Evolutionary conservation across 2,113 vertebrate genomes (phyloP), one percentile per base, ranked within the genome.

Genomic region (Trematocara nigrifrons): DNA sequence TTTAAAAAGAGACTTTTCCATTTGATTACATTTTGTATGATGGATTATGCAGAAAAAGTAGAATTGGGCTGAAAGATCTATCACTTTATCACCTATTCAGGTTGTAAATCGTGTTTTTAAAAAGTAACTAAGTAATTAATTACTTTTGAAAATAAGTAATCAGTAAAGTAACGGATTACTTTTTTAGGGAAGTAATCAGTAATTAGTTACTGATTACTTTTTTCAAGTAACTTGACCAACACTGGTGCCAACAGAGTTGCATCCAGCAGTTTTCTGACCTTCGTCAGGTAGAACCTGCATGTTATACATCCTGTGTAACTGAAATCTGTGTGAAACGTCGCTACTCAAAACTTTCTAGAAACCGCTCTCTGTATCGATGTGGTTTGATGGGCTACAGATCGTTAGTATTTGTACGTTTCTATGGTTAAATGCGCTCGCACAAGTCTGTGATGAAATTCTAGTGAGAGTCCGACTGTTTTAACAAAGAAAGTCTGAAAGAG

Each of bases 371-470:
- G 64, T 4, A 22, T 22, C 7, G 0, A 15, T 5, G 61, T 42
- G 35, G 35, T 42, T 69, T 40, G 2, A 42, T 22, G 61, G 0
- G n/a, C 11, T 69, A 1, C 64, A 69, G 0, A 42, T 69, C 5
- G 5, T 40, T 42, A 22, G n/a, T 22, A 22, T 4, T 69, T 69
- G 12, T 22, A 40, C 1, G n/a, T 42, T 69, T 22, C n/a, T 42
- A 42, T 13, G 7, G 35, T 69, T 42, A 69, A 22, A 69, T 66
- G n/a, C 6, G 0, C 6, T 64, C 0, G 1, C 31, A 64, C 9
- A 35, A 38, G 3, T 64, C 0, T 5, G 0, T 66, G 35, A 66
- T 66, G 35, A 64, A 20, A 0, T n/a, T 64, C 0, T 64, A 12
- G 33, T 20, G 6, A 29, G 4, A 64, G 10, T 66, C 35, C 20